Evolutionary conservation across 2,888 invertebrate species (phyloP), one percentile per base, ranked within the genome.

Genomic region (Antitype chi): DNA sequence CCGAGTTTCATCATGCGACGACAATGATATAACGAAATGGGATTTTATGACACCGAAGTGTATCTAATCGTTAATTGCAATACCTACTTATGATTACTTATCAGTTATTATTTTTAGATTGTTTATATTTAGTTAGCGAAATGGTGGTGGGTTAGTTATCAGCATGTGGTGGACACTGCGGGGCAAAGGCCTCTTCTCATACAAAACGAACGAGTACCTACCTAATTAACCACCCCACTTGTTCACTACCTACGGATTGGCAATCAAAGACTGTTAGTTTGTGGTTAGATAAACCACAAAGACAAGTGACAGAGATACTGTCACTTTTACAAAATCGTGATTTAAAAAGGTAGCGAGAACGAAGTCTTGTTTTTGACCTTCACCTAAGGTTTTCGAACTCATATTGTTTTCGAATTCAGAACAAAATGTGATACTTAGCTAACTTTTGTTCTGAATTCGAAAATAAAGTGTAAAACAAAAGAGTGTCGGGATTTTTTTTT

Each of bases 1-100:
- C 75, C 43, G 15, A 76, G 78, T 85, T 88, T 87, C 86, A 84
- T 84, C 77, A 88, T 78, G 60, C 76, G 74, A 70, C 67, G 47
- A 70, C 70, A 80, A 75, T 81, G 78, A 87, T 83, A 84, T 81
- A 78, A 81, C 70, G 76, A 60, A 67, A 55, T 57, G 9, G 69
- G 53, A 32, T 75, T 80, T 64, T 71, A 64, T 85, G 55, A 85
- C 84, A 89, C 71, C 74, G 87, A 62, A 79, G 67, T 32, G 82
- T 82, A 38, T 6, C 38, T 38, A 86, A 78, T 60, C 43, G n/a
- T n/a, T 62, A 66, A 47, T 63, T 47, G 28, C 20, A 52, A 28
- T 53, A 52, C 0, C 20, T 9, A 20, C 0, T 25, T 9, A 20
- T 2, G 20, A 32, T 55, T 63, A 38, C 38, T 5, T 38, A 70